Conservation (phyloP, 1,140 invertebrate genomes). For the Zaprionus taronus region DNA sequence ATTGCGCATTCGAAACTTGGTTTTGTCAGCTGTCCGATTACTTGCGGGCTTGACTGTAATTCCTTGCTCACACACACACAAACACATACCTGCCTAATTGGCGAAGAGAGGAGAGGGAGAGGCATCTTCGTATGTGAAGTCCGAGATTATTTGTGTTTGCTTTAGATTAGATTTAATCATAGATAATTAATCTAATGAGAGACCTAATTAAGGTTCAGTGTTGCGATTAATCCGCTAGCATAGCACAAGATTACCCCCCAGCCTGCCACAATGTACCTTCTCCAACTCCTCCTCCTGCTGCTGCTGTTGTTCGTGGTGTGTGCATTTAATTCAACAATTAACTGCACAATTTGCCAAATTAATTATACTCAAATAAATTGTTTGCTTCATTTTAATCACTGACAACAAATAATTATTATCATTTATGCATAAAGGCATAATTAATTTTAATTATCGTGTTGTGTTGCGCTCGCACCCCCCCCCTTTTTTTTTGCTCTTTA, state of each 20-base stretch:
- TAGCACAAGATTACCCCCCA: neutral
- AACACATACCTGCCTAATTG: conserved; percentile 33
- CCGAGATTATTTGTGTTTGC: conserved; percentile 32
- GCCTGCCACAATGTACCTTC: too few species aligned
- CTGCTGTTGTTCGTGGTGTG: neutral
- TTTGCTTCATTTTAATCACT: conserved; percentile 23
- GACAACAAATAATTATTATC: neutral
- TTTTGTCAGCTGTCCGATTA: conserved; percentile 21
- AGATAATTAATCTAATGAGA: conserved; percentile 36
- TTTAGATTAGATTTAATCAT: conserved; percentile 32
- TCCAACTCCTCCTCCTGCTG: neutral
- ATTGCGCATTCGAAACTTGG: neutral
- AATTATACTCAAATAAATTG: conserved; percentile 41
- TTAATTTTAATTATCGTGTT: conserved; percentile 20
- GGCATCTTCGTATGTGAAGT: neutral
- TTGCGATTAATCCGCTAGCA: conserved; percentile 17
- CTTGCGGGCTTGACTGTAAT: conserved; percentile 23
- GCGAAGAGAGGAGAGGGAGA: neutral
- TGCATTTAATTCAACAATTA: conserved; percentile 38
- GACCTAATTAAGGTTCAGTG: conserved; percentile 19
- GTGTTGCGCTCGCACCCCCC: neutral
- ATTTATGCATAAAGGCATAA: conserved; percentile 15
- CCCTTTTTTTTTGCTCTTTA: neutral
- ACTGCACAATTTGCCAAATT: conserved; percentile 30
- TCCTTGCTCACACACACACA: conserved; percentile 12